phyloP scores from a whole-genome alignment of 2,888 invertebrate genomes.

The Carcina quercana region DNA sequence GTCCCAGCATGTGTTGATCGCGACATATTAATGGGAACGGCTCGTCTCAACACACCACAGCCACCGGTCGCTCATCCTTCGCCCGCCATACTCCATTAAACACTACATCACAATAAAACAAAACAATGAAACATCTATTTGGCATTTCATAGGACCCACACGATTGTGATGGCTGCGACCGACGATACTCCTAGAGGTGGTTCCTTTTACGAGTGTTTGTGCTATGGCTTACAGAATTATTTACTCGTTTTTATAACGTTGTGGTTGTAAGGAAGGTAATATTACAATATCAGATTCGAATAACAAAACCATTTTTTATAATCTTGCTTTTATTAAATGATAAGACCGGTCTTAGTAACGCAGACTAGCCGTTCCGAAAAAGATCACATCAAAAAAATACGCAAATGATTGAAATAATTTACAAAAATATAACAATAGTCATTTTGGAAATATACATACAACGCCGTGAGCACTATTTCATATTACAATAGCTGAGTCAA shows the following conservation, averaged over 20 bases:
- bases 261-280: no score
- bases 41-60: constrained; percentile 15
- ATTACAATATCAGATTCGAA: no score
- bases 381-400: constrained; percentile 36
- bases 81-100: no score
- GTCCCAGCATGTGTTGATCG: constrained; percentile 47
- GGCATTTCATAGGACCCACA: constrained; percentile 1
- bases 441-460: constrained; percentile 46
- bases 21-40: constrained; percentile 44
- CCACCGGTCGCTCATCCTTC: not conserved
- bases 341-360: constrained; percentile 18
- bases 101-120: not conserved
- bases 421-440: constrained; percentile 59
- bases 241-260: no score
- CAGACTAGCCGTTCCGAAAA: constrained; percentile 45
- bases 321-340: no score
- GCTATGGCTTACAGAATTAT: no score
- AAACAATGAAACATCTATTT: constrained; percentile 1
- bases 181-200: no score
- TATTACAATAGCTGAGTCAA: constrained; percentile 40
- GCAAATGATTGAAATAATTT: constrained; percentile 49
- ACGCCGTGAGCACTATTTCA: constrained; percentile 49
- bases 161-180: constrained; percentile 1
- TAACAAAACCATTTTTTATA: no score
- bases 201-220: no score